These are phyloP conservation scores for Neosilurus hyrtlii DNA, from an alignment of 2,797 vertebrate species.

Conservation along the genomic window DNA sequence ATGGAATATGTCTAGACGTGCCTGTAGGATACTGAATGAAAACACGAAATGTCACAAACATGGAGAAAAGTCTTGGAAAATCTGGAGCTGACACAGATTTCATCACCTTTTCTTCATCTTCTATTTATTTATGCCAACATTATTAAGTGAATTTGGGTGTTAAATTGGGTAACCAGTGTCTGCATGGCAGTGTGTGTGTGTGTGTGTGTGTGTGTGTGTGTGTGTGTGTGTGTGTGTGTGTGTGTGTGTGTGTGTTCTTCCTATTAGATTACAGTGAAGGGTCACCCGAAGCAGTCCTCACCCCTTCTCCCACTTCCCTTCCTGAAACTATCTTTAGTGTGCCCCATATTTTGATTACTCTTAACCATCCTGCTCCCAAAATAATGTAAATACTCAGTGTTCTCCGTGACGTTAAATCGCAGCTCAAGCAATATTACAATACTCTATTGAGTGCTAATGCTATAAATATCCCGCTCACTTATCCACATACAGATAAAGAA, in stretches of 20 bases:
- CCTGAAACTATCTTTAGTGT: constrained; percentile 5
- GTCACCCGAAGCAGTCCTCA: neutral
- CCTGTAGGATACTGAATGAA: constrained; percentile 2
- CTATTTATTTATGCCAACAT: neutral
- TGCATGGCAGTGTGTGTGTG: neutral
- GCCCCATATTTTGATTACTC: neutral
- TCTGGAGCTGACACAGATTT: constrained; percentile 24
- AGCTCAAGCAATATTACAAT: too few species aligned
- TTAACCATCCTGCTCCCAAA: neutral
- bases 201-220: neutral
- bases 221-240: neutral
- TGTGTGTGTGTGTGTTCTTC: neutral
- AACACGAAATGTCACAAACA: neutral
- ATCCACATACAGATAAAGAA: too few species aligned
- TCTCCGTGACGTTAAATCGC: neutral
- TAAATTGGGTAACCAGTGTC: constrained; percentile 25
- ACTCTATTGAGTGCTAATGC: too few species aligned
- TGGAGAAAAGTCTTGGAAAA: constrained; percentile 12
- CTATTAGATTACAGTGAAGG: neutral
- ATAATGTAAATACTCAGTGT: neutral
- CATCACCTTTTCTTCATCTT: constrained; percentile 19
- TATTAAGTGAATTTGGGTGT: constrained; percentile 32
- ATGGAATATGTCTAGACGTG: constrained; percentile 3
- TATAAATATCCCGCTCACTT: too few species aligned
- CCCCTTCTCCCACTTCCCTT: constrained; percentile 9